Evolutionary conservation across 2,888 invertebrate genomes (phyloP), one percentile per base, ranked within the genome.

Genomic region (Aphidoletes aphidimyza): DNA sequence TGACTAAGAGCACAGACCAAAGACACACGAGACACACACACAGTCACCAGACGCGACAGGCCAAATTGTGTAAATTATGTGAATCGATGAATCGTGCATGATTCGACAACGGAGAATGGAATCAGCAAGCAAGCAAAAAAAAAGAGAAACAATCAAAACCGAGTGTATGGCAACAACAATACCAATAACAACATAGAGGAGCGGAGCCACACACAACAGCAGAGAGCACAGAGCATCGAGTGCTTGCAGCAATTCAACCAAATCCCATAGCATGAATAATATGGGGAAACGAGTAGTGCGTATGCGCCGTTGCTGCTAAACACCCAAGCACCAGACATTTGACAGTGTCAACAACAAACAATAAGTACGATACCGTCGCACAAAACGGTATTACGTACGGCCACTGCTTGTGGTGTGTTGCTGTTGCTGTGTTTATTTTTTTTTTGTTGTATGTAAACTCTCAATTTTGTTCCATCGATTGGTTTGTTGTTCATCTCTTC

Each of bases 231-330:
- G 42, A 42, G 42, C 42, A 42, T 26, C 2, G 2, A 19, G 34
- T 69, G 69, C 69, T n/a, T 69, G 69, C 30, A 54, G 59, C 78
- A 37, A 81, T 37, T 81, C 37, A 81, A 81, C 37, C 81, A 81
- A 81, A 37, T 81, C 81, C 81, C 30, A 81, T 81, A 81, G 81
- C n/a, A 36, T 37, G 37, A 81, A 81, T 81, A 81, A 37, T 81
- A 37, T 81, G 81, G 69, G 69, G 69, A 69, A 69, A 69, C 69
- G 69, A 81, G 81, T 81, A 81, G 37, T 37, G 81, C 81, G 81
- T 37, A 81, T 81, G 81, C 81, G 81, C 81, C 81, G 81, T 81
- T 81, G 81, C 37, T 81, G 81, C n/a, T 81, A 81, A 81, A 81
- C 81, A 81, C 81, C 81, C 81, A 69, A 81, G 81, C 81, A 81